Percentiles rank a stretch among this genome's conserved stretches.
Conservation (phyloP, 2,797 vertebrate species). For the Capromys pilorides region DNA sequence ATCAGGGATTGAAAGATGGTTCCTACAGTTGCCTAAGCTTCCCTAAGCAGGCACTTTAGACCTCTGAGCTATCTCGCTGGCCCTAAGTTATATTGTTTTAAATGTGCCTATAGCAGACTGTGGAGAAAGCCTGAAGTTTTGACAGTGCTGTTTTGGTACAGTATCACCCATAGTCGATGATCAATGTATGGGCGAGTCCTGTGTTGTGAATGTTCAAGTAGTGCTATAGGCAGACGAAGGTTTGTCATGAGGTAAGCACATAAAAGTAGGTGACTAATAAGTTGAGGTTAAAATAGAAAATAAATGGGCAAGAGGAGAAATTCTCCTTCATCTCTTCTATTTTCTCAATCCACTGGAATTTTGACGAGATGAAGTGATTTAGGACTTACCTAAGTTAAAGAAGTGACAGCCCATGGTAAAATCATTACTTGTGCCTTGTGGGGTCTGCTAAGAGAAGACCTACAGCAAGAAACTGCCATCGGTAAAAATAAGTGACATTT, state of each 20-base stretch:
- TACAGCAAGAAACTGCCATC: not conserved
- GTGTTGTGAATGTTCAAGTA: not conserved
- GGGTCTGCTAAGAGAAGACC: not conserved
- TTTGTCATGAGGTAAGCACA: not conserved
- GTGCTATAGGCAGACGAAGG: not conserved
- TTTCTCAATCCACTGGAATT: not conserved
- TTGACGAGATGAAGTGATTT: not conserved
- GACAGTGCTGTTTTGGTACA: not conserved
- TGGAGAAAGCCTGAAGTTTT: not conserved
- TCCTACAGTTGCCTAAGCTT: no score
- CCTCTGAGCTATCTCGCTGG: no score
- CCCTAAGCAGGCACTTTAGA: no score
- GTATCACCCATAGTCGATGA: not conserved
- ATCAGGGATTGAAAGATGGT: no score
- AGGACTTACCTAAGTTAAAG: not conserved
- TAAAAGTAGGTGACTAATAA: not conserved
- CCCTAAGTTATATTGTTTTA: not conserved
- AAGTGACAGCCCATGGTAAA: not conserved
- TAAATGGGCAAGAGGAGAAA: not conserved
- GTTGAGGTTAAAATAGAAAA: conserved; percentile 1
- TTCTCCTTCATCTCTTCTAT: not conserved
- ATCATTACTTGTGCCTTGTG: no score
- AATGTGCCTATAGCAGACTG: not conserved
- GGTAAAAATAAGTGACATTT: not conserved
- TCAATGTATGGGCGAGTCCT: not conserved